Base-by-base conservation (phyloP, 2,888 invertebrate genomes). In the Crocallis elinguaria region DNA sequence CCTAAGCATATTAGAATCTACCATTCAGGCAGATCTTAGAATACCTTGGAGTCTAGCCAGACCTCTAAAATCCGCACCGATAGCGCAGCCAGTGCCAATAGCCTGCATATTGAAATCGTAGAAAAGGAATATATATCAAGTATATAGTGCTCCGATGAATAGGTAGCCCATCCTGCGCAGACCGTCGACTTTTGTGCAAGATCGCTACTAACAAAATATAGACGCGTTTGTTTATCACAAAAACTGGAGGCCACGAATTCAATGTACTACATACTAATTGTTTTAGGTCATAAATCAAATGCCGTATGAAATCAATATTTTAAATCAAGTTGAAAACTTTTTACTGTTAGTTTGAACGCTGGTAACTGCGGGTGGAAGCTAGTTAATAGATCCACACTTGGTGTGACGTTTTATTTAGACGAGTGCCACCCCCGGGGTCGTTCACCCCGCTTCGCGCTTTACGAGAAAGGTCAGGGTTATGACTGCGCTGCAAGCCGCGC, bases 381-480 rank as follows among this genome's bases (percentile, higher is more conserved):
- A 46, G 45, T 41, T 51, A 38, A 50, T 17, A 39, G 44, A 39
- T 44, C 35, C 41, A 41, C 35, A 46, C 27, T 52, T 35, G 5
- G 71, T 80, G 75, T 80, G 81, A 80, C 81, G 79, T 88, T 84
- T 86, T 88, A 88, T 88, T 88, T 88, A 86, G 83, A 86, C 71
- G 79, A 79, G 71, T 73, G 78, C 69, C 82, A 86, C 86, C 88
- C 87, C 76, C 70, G 74, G 73, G 89, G 87, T 87, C 79, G 74
- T 84, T 86, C 78, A 89, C 82, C 88, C 69, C 73, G 73, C 60
- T 70, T 71, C 71, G 73, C 72, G 75, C 71, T 75, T 71, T 73
- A 72, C 70, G 68, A 69, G 78, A 74, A 87, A 89, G 89, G 89
- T 90, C 90, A 89, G 82, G 88, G 88, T 86, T 88, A 84, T 75